These are phyloP conservation scores for Pangasius djambal DNA, from an alignment of 2,797 vertebrate species.

Conservation along the genomic window DNA sequence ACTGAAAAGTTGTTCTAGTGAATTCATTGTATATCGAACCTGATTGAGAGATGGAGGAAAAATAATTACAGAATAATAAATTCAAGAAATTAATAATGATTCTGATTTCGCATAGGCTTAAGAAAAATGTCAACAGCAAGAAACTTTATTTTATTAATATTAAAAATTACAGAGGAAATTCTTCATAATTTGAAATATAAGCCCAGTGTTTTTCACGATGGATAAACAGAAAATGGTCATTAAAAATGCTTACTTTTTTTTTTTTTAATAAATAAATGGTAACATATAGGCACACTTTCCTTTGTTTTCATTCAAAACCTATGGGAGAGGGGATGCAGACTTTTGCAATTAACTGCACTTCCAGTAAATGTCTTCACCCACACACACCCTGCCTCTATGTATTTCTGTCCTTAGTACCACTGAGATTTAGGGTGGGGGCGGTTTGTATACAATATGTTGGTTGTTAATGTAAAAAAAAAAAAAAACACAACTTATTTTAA, in stretches of 20 bases:
- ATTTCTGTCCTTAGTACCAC: not conserved
- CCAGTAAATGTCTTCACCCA: slow-evolving; percentile 1
- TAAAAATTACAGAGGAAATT: not conserved
- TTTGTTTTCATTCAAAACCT: not conserved
- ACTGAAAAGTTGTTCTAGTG: not conserved
- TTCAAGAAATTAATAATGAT: not conserved
- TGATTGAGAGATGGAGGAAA: not conserved
- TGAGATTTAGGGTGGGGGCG: not conserved
- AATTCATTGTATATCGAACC: not conserved
- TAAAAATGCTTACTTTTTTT: not conserved
- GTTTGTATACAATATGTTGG: not conserved
- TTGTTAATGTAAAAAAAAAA: not conserved
- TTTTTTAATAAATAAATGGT: not conserved
- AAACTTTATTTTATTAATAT: not conserved
- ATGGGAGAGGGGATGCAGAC: not conserved
- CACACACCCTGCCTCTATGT: not conserved
- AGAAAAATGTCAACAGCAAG: not conserved
- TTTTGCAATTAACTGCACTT: not conserved
- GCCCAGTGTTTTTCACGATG: not conserved
- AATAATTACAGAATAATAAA: not conserved
- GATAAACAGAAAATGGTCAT: not conserved
- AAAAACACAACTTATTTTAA: not conserved
- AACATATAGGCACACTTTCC: not conserved
- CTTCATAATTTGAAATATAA: not conserved
- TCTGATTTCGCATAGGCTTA: not conserved